phyloP scores from a whole-genome alignment of 2,797 vertebrate genomes.

The Anas georgica region DNA sequence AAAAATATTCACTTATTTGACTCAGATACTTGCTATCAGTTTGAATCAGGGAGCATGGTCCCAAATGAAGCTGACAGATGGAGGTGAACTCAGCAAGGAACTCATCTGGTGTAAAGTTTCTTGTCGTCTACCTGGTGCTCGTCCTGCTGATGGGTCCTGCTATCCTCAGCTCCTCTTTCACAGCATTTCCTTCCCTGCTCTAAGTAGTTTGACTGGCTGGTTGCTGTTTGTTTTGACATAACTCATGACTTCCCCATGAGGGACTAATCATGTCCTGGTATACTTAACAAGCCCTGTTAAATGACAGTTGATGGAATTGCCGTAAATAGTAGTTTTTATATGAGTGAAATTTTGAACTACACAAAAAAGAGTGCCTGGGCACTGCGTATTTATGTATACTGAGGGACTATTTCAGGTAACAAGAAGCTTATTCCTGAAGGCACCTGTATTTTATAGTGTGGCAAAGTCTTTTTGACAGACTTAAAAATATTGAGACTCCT shows the following conservation, averaged over 20 bases:
- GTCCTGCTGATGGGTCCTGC: neutral
- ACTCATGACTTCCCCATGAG: neutral
- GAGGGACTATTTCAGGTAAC: neutral
- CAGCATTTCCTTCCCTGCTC: neutral
- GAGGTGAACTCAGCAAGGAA: neutral
- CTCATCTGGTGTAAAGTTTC: neutral
- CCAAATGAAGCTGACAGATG: conserved; percentile 27
- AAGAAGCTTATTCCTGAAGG: neutral
- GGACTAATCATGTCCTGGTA: neutral
- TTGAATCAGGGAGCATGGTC: conserved; percentile 19
- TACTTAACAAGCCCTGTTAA: neutral
- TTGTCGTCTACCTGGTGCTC: neutral
- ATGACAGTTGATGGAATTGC: conserved; percentile 5
- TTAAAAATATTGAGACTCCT: neutral
- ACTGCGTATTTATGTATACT: neutral
- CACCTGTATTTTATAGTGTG: neutral
- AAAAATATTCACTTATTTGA: conserved; percentile 54
- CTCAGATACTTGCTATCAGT: conserved; percentile 44
- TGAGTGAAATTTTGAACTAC: neutral
- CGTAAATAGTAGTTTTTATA: neutral
- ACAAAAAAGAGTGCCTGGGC: neutral
- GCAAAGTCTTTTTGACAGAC: neutral
- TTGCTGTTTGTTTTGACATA: conserved; percentile 21
- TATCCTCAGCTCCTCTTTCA: neutral
- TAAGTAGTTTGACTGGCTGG: neutral